phyloP scores from a whole-genome alignment of 2,797 vertebrate genomes.

The Labroides dimidiatus region DNA sequence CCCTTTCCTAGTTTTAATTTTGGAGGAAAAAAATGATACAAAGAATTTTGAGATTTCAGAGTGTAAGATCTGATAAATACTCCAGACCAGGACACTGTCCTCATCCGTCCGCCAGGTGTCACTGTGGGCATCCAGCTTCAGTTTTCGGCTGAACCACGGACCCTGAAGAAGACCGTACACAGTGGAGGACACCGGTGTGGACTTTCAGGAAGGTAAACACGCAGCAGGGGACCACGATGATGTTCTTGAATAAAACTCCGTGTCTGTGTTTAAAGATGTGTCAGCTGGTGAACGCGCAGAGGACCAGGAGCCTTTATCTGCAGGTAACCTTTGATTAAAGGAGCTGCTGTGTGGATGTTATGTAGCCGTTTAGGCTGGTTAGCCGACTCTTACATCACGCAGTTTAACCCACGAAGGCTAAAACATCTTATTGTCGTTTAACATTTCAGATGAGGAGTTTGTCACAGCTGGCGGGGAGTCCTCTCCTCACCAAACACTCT shows the following conservation, averaged over 20 bases:
- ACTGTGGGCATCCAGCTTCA: neutral
- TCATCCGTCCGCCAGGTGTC: neutral
- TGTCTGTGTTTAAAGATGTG: neutral
- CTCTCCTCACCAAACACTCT: neutral
- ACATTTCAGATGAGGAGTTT: conserved; percentile 30
- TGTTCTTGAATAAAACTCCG: fast-evolving
- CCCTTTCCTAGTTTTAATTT: too few relatives aligned
- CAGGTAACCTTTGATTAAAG: conserved; percentile 18
- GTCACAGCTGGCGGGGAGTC: neutral
- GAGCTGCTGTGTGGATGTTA: neutral
- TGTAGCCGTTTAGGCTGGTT: neutral
- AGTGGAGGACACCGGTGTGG: neutral
- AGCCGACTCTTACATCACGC: neutral
- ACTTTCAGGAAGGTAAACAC: neutral
- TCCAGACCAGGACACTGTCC: too few relatives aligned
- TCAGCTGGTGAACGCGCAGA: neutral
- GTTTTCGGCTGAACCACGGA: neutral
- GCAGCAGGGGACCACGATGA: neutral
- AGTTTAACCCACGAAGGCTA: fast-evolving
- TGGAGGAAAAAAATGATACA: too few relatives aligned
- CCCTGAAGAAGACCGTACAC: neutral
- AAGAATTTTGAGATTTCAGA: too few relatives aligned
- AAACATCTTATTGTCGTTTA: neutral
- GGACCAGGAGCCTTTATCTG: neutral
- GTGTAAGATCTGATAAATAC: too few relatives aligned